These are phyloP conservation scores for Anguilla japonica DNA, from an alignment of 2,113 vertebrate genomes.

Conservation along the genomic window DNA sequence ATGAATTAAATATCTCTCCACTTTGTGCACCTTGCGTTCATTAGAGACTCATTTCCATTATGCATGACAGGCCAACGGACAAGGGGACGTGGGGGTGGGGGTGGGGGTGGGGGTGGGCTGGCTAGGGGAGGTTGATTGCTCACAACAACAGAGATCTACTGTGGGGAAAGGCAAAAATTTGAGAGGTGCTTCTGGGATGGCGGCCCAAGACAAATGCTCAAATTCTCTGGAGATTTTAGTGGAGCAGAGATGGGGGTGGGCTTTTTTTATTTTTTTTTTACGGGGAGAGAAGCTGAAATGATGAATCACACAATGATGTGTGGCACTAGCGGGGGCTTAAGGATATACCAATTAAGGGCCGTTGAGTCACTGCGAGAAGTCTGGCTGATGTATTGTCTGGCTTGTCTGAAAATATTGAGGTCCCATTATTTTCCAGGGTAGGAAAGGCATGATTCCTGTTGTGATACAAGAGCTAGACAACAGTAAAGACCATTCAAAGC, in stretches of 20 bases:
- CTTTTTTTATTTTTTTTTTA: constrained; percentile 9
- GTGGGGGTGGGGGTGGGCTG: constrained; percentile 39
- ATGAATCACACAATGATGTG: not conserved
- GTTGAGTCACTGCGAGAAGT: not conserved
- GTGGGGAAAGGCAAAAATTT: not conserved
- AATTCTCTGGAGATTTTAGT: not conserved
- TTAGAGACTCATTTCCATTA: constrained; percentile 59
- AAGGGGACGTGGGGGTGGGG: not conserved
- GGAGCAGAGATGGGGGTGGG: not conserved
- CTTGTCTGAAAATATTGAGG: not conserved
- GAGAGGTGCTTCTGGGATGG: not conserved
- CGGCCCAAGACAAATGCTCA: not conserved
- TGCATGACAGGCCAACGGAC: constrained; percentile 55
- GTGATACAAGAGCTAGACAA: not conserved
- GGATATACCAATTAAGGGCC: not conserved
- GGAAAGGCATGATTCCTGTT: not conserved
- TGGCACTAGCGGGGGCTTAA: not conserved
- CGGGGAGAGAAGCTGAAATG: not conserved
- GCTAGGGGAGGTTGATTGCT: constrained; percentile 62
- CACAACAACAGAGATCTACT: constrained; percentile 35
- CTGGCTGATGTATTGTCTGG: not conserved
- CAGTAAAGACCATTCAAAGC: no score
- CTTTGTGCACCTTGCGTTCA: constrained; percentile 52
- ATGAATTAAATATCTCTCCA: constrained; percentile 69
- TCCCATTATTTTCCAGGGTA: not conserved